Conservation (phyloP, 2,888 invertebrate genomes). For the Orthosia gracilis region DNA sequence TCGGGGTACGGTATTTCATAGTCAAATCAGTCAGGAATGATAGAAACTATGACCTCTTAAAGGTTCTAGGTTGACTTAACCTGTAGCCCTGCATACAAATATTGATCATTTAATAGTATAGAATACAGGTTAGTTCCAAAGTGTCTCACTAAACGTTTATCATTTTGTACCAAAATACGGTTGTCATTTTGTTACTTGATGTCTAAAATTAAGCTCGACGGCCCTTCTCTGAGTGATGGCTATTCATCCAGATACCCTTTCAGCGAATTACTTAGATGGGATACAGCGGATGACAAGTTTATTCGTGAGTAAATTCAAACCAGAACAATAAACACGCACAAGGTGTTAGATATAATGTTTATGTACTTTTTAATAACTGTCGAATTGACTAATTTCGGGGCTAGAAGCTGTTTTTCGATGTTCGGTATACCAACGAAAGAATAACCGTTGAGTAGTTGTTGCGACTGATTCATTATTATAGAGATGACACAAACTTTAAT, state of each 20-base stretch:
- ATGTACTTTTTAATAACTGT: not conserved
- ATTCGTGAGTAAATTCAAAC: constrained; percentile 35
- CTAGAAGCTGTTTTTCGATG: not conserved
- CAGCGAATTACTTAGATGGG: constrained; percentile 60
- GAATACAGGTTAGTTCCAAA: constrained; percentile 2
- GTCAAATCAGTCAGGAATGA: too few species aligned
- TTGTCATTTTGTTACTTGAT: constrained; percentile 56
- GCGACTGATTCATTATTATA: not conserved
- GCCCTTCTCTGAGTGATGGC: constrained; percentile 53
- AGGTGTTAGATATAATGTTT: constrained; percentile 8
- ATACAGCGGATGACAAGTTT: constrained; percentile 50
- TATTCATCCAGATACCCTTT: constrained; percentile 64
- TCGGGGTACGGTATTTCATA: too few species aligned
- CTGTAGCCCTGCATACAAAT: too few species aligned
- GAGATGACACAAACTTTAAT: not conserved
- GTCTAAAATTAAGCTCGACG: constrained; percentile 61
- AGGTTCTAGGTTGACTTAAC: too few species aligned
- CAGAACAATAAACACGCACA: constrained; percentile 16
- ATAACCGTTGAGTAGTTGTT: not conserved
- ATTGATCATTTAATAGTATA: too few species aligned
- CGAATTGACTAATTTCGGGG: not conserved
- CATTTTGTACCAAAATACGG: constrained; percentile 51
- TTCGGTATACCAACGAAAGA: not conserved
- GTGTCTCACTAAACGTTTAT: constrained; percentile 46
- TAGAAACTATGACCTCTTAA: too few species aligned